Evolutionary conservation across 2,888 invertebrate genomes (phyloP).

Genomic region (Hirudinaria manillensis): DNA sequence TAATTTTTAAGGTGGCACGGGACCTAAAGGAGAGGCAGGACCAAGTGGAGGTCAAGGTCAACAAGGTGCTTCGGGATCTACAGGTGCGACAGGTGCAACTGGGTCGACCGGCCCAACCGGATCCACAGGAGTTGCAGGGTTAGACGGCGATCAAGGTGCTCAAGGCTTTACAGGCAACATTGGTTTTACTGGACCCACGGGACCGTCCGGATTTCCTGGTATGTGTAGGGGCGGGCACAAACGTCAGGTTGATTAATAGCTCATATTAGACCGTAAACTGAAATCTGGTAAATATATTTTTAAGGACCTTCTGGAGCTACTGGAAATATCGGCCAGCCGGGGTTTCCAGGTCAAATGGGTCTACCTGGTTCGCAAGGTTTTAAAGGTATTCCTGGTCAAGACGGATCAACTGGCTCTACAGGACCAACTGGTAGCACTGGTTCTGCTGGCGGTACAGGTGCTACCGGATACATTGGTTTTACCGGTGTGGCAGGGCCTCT

Average conservation of each 20-base stretch:
- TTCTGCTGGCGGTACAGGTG: conserved; percentile 19
- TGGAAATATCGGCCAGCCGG: background rate
- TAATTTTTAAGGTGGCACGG: conserved; percentile 6
- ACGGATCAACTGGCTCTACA: conserved; percentile 4
- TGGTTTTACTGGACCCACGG: conserved; percentile 25
- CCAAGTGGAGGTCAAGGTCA: background rate
- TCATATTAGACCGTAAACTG: too few species aligned
- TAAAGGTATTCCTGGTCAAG: background rate
- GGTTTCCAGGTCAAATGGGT: background rate
- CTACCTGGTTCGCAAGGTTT: background rate
- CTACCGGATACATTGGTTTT: background rate
- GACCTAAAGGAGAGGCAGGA: conserved; percentile 7
- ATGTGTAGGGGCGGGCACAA: background rate
- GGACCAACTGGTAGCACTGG: conserved; percentile 28
- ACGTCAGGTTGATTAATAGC: background rate
- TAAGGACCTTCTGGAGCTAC: conserved; percentile 5
- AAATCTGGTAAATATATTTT: too few species aligned
- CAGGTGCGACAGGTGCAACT: conserved; percentile 13
- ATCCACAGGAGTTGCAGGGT: background rate
- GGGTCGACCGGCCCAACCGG: conserved; percentile 6
- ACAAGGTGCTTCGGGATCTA: background rate
- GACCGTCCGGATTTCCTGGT: conserved; percentile 10
- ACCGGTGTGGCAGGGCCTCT: conserved; percentile 21
- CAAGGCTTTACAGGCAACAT: conserved; percentile 21
- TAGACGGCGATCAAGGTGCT: background rate